phyloP scores from a whole-genome alignment of 1,140 invertebrate species.

The Amyelois transitella region DNA sequence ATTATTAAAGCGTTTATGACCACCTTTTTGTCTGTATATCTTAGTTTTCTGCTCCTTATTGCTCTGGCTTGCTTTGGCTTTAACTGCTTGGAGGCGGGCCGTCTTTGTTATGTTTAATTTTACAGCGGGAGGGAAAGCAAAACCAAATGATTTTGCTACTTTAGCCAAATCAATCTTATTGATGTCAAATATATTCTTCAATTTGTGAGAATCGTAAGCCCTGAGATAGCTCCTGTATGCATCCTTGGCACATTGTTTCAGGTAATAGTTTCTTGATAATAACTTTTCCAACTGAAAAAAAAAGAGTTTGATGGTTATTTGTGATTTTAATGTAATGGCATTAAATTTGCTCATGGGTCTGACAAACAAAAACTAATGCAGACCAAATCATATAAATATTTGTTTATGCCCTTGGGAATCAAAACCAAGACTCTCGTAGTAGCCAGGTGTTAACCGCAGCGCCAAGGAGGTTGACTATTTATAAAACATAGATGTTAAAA shows the following conservation, averaged over 20 bases:
- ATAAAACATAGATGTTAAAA: too few species aligned
- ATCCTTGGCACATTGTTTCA: constrained; percentile 96
- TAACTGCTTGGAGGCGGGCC: too few species aligned
- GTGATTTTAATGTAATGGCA: too few species aligned
- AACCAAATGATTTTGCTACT: constrained; percentile 96
- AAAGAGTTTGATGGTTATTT: neutral
- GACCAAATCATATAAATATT: too few species aligned
- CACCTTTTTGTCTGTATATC: constrained; percentile 76
- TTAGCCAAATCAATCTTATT: constrained; percentile 92
- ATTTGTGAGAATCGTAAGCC: constrained; percentile 96
- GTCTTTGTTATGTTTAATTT: constrained; percentile 84
- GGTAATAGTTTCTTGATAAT: constrained; percentile 95
- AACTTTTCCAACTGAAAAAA: constrained; percentile 92
- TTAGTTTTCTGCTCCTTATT: constrained; percentile 76
- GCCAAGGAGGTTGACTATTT: too few species aligned
- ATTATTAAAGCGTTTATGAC: constrained; percentile 55
- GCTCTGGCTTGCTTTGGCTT: constrained; percentile 68
- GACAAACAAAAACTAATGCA: too few species aligned
- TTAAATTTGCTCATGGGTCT: too few species aligned
- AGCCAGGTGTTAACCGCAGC: too few species aligned
- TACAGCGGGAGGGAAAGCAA: constrained; percentile 92
- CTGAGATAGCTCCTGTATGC: constrained; percentile 97
- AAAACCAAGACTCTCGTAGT: too few species aligned
- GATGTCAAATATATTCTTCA: constrained; percentile 97
- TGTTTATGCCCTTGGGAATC: too few species aligned